Conservation (phyloP, 2,113 vertebrate species). For the Gopherus flavomarginatus region DNA sequence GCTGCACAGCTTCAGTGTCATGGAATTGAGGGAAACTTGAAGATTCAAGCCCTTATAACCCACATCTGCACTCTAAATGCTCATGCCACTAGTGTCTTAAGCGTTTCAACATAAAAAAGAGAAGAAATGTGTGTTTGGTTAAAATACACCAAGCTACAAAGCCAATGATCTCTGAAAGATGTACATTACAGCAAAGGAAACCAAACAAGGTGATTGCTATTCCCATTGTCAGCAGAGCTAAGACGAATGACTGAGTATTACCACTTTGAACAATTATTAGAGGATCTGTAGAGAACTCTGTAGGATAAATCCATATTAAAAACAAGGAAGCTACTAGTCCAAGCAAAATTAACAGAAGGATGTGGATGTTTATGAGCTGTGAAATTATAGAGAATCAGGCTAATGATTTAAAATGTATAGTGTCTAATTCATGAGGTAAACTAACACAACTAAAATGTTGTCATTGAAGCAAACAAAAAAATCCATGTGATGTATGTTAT, state of each 20-base stretch:
- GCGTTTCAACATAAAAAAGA: not conserved
- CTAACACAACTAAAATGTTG: not conserved
- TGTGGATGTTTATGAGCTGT: not conserved
- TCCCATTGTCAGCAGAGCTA: not conserved
- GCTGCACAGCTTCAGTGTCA: not conserved
- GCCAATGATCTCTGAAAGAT: not conserved
- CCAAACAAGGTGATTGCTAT: not conserved
- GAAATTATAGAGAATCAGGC: not conserved
- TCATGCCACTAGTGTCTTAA: not conserved
- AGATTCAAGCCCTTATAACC: not conserved
- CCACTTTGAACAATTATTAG: not conserved
- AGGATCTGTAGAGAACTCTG: not conserved
- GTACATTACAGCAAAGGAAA: not conserved
- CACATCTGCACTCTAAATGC: not conserved
- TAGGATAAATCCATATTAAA: not conserved
- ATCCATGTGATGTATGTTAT: not conserved
- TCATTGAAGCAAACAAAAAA: not conserved
- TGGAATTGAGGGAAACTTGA: not conserved
- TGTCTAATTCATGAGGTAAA: not conserved
- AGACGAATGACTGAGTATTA: not conserved
- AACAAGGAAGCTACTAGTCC: rapidly evolving
- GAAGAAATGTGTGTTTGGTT: not conserved
- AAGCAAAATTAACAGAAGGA: not conserved
- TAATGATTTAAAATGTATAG: rapidly evolving
- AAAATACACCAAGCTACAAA: not conserved